Evolutionary conservation across 1,140 invertebrate genomes (phyloP), one percentile per base, ranked within the genome.

Genomic region (Drosophila equinoxialis): DNA sequence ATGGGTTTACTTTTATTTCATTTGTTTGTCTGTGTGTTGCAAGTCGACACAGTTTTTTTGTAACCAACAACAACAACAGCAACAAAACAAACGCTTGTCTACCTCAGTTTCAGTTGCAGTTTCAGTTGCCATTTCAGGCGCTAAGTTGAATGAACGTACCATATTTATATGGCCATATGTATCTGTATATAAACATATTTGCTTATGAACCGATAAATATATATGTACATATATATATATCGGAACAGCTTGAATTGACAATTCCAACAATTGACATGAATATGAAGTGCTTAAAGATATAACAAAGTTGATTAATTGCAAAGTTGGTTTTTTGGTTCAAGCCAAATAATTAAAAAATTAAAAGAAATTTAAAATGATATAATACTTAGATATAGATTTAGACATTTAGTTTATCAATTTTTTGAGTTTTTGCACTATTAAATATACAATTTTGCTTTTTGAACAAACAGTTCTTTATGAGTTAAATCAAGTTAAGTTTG

Each of bases 1-100:
- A 87, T 87, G 80, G 84, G 84, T 87, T 89, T 87, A 87, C 84
- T 87, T 87, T 87, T 87, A 87, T 87, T 89, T 87, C 83, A 87
- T 87, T 87, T 87, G 79, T 82, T 74, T 77, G 64, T 79, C 73
- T 59, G 64, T 83, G 81, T 59, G 68, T 75, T 68, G 58, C 42
- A 68, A 35, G 57, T 30, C 65, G 55, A 83, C 71, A 77, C 80
- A 89, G 84, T 89, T 89, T 30, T 30, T 80, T 64, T 70, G 76
- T 76, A 63, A 41, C 42, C n/a, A 10, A 20, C 37, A 48, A 30
- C 54, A 48, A 30, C 54, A 65, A 6, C 30, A 30, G 6, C 6
- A 30, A 6, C 30, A 14, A 75, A 61, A 77, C 74, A 26, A 74
- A 74, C 62, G 42, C 62, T 65, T 65, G 48, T 65, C 62, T 65